Conservation (phyloP, 2,113 vertebrate species). For the Rhineura floridana region DNA sequence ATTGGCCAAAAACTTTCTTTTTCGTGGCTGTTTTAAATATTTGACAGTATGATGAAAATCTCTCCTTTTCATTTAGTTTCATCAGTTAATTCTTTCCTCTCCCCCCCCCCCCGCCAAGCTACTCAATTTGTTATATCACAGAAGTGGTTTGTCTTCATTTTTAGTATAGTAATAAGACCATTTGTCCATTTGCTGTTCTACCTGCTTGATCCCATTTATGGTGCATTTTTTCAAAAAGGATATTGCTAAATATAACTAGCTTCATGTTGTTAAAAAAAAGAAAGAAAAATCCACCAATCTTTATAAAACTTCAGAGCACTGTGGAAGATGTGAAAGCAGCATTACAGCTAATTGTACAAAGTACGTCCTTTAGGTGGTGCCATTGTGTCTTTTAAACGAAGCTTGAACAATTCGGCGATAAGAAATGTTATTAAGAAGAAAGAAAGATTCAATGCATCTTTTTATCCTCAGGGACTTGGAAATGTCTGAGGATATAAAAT, state of each 20-base stretch:
- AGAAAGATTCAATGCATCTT: constrained; percentile 39
- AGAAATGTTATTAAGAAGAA: neutral
- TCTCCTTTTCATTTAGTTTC: neutral
- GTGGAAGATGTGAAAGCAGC: fast-evolving
- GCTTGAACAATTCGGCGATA: fast-evolving
- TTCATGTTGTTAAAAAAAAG: neutral
- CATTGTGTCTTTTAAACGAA: constrained; percentile 67
- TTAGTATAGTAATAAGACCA: constrained; percentile 25
- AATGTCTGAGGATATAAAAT: constrained; percentile 49
- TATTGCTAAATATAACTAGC: neutral
- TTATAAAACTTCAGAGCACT: neutral
- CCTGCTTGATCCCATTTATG: constrained; percentile 44
- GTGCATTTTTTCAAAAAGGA: neutral
- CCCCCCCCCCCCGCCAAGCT: neutral
- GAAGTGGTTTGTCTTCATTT: neutral
- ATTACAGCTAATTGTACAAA: neutral
- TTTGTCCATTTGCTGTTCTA: constrained; percentile 56
- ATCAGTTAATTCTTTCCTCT: neutral
- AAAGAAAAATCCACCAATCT: too few relatives aligned
- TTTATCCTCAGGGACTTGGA: constrained; percentile 45
- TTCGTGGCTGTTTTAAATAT: neutral
- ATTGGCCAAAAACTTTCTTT: neutral
- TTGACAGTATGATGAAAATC: neutral
- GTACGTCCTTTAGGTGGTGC: constrained; percentile 72
- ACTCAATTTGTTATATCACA: constrained; percentile 6